These are phyloP conservation scores for Melanophora roralis DNA, from an alignment of 2,888 invertebrate species.

Conservation along the genomic window DNA sequence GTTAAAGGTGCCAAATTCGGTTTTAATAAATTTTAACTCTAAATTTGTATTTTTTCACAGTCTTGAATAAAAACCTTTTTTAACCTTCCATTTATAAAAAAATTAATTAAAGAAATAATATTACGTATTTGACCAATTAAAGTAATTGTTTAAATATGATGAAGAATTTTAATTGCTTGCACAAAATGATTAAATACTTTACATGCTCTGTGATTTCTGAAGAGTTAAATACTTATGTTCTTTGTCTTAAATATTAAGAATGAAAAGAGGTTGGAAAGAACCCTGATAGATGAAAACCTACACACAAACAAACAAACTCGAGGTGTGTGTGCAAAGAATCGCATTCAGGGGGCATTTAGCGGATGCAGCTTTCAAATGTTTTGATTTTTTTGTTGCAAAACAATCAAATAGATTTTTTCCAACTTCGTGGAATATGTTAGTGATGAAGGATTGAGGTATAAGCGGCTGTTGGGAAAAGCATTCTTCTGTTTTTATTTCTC, in stretches of 20 bases:
- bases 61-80: too few species aligned
- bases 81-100: too few species aligned
- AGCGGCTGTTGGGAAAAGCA: slow-evolving; percentile 51
- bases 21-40: too few species aligned
- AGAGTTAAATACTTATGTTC: slow-evolving; percentile 22
- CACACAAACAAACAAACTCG: slow-evolving; percentile 28
- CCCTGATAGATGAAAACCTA: neutral
- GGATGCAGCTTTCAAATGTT: slow-evolving; percentile 64
- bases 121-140: neutral
- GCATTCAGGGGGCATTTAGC: slow-evolving; percentile 65
- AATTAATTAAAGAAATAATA: neutral
- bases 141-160: neutral
- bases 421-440: slow-evolving; percentile 26
- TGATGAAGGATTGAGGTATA: slow-evolving; percentile 3
- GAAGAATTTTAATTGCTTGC: neutral
- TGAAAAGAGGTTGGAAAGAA: slow-evolving; percentile 26
- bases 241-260: slow-evolving; percentile 26
- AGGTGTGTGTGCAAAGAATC: slow-evolving; percentile 64
- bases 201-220: slow-evolving; percentile 19
- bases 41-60: too few species aligned
- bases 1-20: too few species aligned
- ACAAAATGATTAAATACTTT: slow-evolving; percentile 28
- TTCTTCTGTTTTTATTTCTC: slow-evolving; percentile 22
- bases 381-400: slow-evolving; percentile 27
- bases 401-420: slow-evolving; percentile 51